Evolutionary conservation across 2,113 vertebrate species (phyloP).

Genomic region (Chamaea fasciata): DNA sequence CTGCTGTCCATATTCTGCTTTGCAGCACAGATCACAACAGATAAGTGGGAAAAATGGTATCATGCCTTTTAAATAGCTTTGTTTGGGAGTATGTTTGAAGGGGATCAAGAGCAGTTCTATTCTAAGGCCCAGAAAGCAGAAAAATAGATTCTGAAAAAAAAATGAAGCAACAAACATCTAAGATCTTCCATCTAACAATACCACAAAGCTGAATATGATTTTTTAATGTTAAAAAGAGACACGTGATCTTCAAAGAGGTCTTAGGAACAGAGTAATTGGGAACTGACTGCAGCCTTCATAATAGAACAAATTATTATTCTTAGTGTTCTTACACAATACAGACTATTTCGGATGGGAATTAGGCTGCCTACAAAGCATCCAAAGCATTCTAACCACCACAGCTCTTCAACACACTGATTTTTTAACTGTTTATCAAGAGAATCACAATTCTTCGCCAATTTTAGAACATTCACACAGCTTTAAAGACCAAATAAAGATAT

Average conservation of each 20-base stretch:
- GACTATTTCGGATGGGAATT: not conserved
- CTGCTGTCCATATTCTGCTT: not conserved
- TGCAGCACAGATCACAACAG: not conserved
- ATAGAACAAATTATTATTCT: not conserved
- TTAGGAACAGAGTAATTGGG: not conserved
- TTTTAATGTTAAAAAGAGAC: not conserved
- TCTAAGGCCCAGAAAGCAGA: not conserved
- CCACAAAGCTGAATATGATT: not conserved
- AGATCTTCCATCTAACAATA: not conserved
- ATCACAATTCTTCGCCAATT: not conserved
- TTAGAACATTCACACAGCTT: not conserved
- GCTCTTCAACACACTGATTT: not conserved
- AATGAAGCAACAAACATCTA: not conserved
- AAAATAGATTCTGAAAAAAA: not conserved
- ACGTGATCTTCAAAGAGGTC: not conserved
- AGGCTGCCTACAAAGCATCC: not conserved
- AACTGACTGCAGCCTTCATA: not conserved
- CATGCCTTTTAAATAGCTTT: not conserved
- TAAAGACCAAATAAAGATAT: not conserved
- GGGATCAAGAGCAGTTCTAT: not conserved
- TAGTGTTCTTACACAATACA: not conserved
- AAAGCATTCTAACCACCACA: not conserved
- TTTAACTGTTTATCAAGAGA: not conserved
- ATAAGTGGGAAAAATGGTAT: not conserved
- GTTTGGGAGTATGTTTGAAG: not conserved